Evolutionary conservation across 2,888 invertebrate species (phyloP).

Genomic region (Hirtodrosophila histrioides): DNA sequence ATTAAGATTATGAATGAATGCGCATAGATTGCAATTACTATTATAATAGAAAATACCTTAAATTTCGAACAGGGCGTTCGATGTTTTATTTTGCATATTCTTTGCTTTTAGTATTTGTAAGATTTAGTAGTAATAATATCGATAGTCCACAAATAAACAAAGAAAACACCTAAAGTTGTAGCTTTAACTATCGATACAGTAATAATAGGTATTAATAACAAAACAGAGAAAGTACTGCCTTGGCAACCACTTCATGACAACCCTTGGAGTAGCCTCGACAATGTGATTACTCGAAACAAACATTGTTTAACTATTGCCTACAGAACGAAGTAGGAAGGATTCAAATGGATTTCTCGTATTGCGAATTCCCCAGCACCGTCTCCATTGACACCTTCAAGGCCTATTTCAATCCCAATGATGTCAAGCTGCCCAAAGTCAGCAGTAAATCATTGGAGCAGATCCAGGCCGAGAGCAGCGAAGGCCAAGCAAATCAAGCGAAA

Average conservation of each 20-base stretch:
- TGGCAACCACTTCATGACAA: conserved; percentile 39
- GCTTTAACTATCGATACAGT: too few relatives aligned
- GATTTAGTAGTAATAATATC: too few relatives aligned
- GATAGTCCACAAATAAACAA: too few relatives aligned
- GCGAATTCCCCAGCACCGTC: conserved; percentile 82
- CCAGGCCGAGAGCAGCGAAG: conserved; percentile 49
- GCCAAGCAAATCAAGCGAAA: conserved; percentile 75
- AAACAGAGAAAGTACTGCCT: background rate
- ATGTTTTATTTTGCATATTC: too few relatives aligned
- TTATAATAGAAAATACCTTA: too few relatives aligned
- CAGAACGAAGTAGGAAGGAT: background rate
- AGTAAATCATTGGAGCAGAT: conserved; percentile 60
- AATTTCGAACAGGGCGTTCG: too few relatives aligned
- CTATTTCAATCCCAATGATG: conserved; percentile 73
- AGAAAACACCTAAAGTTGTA: too few relatives aligned
- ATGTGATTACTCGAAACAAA: conserved; percentile 10
- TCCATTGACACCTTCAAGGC: conserved; percentile 83
- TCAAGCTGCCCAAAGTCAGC: conserved; percentile 66
- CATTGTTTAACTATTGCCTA: background rate
- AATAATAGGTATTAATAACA: background rate
- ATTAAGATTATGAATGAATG: too few relatives aligned
- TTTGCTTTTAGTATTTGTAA: too few relatives aligned
- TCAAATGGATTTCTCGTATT: conserved; percentile 78
- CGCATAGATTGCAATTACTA: too few relatives aligned
- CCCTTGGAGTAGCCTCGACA: background rate